Base-by-base conservation (phyloP, 1,140 invertebrate genomes). In the Trichonephila inaurata region DNA sequence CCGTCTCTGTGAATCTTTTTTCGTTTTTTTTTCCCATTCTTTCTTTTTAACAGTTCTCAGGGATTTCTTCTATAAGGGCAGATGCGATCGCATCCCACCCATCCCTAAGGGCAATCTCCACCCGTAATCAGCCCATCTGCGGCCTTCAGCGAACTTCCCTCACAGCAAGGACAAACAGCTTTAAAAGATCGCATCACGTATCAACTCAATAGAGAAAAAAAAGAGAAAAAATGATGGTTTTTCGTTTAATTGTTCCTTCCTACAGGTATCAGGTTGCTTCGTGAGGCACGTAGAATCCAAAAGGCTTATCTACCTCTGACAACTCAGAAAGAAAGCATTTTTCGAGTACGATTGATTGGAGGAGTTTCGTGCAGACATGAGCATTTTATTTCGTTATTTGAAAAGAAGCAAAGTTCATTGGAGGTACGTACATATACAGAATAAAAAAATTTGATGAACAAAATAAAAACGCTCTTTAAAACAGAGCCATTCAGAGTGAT, bases 141-240 rank as follows among this genome's bases (percentile, higher is more conserved):
- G 87, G 60, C 87, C 87, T 89, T 89, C 60, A 18, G 1, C 14
- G 33, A 19, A 24, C 85, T 72, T 89, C 33, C 62, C 87, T 24
- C n/a, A n/a, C 62, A 72, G 87, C 87, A 89, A 89, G 87, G 87
- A 64, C 87, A 66, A 58, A 44, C 60, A 60, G 24, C 60, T 64
- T 87, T 87, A 87, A 10, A 64, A 87, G 85, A 87, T 61, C 60
- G 44, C 58, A 62, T 87, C 85, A 87, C 60, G 85, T 87, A 64
- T 33, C 24, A 33, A 89, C 40, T 51, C 51, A 18, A 66, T 19
- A 33, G 69, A 51, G 19, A n/a, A 44, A 58, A 1, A 28, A 51
- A 5, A 24, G 21, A 60, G n/a, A 19, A 18, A 72, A 28, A 60
- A 58, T 19, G 51, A 16, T 16, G 14, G 72, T 77, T 77, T 28